A percentile compares a stretch with the other conserved stretches of the same genome.
These are phyloP conservation scores for Dasysyrphus tricinctus DNA, from an alignment of 2,888 invertebrate species.

Conservation along the genomic window DNA sequence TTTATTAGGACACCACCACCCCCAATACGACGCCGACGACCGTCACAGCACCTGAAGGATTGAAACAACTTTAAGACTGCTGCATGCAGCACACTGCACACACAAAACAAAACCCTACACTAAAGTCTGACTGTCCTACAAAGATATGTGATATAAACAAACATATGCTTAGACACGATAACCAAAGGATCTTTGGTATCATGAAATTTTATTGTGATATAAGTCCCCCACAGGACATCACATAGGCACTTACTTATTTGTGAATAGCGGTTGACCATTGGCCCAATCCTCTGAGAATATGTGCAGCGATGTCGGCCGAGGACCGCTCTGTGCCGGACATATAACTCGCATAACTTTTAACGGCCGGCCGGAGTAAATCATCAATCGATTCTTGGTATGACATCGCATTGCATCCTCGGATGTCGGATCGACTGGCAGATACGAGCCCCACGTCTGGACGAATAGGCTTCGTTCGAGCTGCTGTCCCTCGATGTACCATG, in stretches of 20 bases:
- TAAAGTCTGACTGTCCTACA: background rate
- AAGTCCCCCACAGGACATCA: slow-evolving; percentile 58
- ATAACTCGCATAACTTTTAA: slow-evolving; percentile 85
- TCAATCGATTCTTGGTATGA: slow-evolving; percentile 90
- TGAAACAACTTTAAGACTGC: slow-evolving; percentile 60
- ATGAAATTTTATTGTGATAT: slow-evolving; percentile 69
- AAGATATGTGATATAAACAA: too few relatives aligned
- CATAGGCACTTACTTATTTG: slow-evolving; percentile 81
- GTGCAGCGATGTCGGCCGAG: slow-evolving; percentile 88
- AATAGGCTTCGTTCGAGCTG: slow-evolving; percentile 92
- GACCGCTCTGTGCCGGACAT: slow-evolving; percentile 89
- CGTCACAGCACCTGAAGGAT: slow-evolving; percentile 58
- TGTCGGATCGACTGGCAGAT: slow-evolving; percentile 87
- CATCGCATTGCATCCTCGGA: slow-evolving; percentile 88
- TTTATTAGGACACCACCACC: slow-evolving; percentile 58
- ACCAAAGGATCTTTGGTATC: slow-evolving; percentile 45
- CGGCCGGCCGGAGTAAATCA: slow-evolving; percentile 91
- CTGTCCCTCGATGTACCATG: slow-evolving; percentile 92
- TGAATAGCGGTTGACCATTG: slow-evolving; percentile 82
- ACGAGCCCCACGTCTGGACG: slow-evolving; percentile 92
- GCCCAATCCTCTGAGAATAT: slow-evolving; percentile 92
- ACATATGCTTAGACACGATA: background rate
- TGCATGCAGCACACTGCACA: slow-evolving; percentile 1
- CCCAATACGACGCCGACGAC: background rate
- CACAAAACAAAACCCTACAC: slow-evolving; percentile 39